These are phyloP conservation scores for Trididemnum clinides DNA, from an alignment of 23 tunicate genomes.

Conservation along the genomic window DNA sequence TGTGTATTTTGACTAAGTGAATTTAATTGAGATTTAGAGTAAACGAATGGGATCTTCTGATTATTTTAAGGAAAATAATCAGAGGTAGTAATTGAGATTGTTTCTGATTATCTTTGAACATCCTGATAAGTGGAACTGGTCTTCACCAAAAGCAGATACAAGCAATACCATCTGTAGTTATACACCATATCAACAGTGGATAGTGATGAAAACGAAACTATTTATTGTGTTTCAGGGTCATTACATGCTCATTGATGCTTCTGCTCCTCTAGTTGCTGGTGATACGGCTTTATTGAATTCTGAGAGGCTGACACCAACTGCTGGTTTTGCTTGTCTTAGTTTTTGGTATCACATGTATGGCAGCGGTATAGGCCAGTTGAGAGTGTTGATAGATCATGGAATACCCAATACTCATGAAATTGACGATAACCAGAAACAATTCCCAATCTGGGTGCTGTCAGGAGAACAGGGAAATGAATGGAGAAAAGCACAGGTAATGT, in stretches of 20 bases:
- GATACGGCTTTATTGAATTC: constrained; percentile 64
- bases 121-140: no score
- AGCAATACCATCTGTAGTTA: constrained; percentile 27
- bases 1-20: no score
- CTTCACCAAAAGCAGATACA: no score
- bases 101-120: no score
- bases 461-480: constrained; percentile 75
- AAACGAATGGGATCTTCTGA: no score
- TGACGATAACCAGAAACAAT: constrained; percentile 47
- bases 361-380: constrained; percentile 40
- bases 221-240: constrained; percentile 56
- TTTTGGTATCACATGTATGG: constrained; percentile 89
- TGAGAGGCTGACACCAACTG: constrained; percentile 62
- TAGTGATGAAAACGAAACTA: neutral
- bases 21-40: no score
- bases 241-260: constrained; percentile 56
- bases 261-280: constrained; percentile 11
- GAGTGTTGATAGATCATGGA: constrained; percentile 52
- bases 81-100: no score
- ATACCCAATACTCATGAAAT: constrained; percentile 65
- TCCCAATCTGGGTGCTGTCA: constrained; percentile 48
- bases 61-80: no score
- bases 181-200: constrained; percentile 7
- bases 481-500: constrained; percentile 80
- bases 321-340: constrained; percentile 54